Conservation (phyloP, 2,888 invertebrate genomes). For the Cartodere bifasciata region DNA sequence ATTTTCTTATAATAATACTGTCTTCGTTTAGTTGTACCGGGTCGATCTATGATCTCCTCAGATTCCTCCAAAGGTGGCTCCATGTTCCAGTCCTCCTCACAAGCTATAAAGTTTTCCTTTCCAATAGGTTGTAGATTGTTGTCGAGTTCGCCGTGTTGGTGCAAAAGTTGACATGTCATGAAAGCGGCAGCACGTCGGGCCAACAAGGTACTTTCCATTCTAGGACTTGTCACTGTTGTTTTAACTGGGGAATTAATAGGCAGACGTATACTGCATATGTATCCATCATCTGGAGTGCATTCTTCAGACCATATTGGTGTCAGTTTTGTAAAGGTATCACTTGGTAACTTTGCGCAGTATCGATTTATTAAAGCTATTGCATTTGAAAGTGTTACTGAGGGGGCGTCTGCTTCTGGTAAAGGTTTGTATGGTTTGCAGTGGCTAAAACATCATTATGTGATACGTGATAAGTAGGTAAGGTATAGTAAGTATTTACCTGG, state of each 20-base stretch:
- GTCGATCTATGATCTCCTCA: conserved; percentile 54
- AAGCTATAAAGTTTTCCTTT: conserved; percentile 76
- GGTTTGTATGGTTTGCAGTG: conserved; percentile 55
- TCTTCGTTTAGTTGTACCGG: conserved; percentile 87
- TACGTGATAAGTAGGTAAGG: no score
- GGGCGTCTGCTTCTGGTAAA: conserved; percentile 29
- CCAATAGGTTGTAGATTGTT: conserved; percentile 87
- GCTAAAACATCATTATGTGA: no score
- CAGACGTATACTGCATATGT: conserved; percentile 60
- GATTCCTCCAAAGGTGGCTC: conserved; percentile 36
- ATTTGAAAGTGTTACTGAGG: conserved; percentile 60
- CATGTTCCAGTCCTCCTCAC: conserved; percentile 52
- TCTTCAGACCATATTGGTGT: conserved; percentile 74
- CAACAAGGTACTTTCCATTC: conserved; percentile 70
- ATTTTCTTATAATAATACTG: conserved; percentile 86
- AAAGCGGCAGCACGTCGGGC: conserved; percentile 85
- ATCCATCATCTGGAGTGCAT: conserved; percentile 34
- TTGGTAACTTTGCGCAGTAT: conserved; percentile 95
- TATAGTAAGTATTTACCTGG: no score
- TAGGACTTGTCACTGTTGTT: conserved; percentile 50
- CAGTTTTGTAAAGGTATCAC: conserved; percentile 93
- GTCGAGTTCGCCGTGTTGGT: conserved; percentile 79
- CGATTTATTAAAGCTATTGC: conserved; percentile 88
- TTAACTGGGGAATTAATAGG: conserved; percentile 98
- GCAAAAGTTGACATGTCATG: conserved; percentile 71